These are phyloP conservation scores for Peromyscus leucopus DNA, from an alignment of 2,113 vertebrate species.

Conservation along the genomic window DNA sequence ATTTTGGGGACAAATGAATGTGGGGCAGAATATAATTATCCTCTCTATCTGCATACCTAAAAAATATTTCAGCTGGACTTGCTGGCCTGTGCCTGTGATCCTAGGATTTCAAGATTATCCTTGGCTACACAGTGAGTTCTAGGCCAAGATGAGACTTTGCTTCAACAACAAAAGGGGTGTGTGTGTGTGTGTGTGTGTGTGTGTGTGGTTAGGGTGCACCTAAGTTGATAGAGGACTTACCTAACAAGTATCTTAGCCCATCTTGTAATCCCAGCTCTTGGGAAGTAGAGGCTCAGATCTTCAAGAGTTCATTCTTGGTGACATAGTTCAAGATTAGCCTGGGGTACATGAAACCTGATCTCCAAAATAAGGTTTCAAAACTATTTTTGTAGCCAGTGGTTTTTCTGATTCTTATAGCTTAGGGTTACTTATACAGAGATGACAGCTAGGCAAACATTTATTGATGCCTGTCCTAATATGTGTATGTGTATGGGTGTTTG, in stretches of 20 bases:
- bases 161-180: background rate
- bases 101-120: background rate
- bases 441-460: background rate
- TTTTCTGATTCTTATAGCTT: conserved; percentile 31
- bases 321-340: background rate
- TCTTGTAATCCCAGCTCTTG: background rate
- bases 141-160: background rate
- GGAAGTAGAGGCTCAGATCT: background rate
- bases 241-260: background rate
- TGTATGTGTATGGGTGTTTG: background rate
- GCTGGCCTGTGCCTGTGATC: background rate
- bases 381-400: background rate
- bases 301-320: background rate
- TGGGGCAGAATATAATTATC: conserved; percentile 44
- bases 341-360: background rate
- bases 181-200: background rate
- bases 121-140: background rate
- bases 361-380: background rate
- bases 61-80: background rate
- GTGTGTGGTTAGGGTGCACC: background rate
- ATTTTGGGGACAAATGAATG: background rate
- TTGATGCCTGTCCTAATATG: background rate
- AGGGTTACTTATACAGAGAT: background rate
- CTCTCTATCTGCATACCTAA: background rate
- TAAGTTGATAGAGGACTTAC: background rate